Evolutionary conservation across 1,140 invertebrate genomes (phyloP).

Genomic region (Centruroides sculpturatus): DNA sequence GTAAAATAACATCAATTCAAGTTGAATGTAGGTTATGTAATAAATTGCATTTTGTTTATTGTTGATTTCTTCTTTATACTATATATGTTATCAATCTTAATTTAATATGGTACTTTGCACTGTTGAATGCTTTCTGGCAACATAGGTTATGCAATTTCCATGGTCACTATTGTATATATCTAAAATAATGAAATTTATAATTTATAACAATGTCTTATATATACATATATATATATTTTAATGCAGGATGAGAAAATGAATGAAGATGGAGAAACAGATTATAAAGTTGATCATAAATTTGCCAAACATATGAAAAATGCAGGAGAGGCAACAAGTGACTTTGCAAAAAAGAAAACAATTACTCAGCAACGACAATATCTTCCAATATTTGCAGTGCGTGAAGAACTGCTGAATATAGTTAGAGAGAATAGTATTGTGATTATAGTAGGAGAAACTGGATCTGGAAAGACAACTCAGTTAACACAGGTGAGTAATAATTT

Average conservation of each 20-base stretch:
- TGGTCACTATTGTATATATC: too few species aligned
- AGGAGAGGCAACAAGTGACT: constrained; percentile 63
- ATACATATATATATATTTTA: neutral
- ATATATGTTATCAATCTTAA: too few species aligned
- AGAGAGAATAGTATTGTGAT: constrained; percentile 90
- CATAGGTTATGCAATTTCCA: too few species aligned
- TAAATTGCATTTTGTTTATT: too few species aligned
- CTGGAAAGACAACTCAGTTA: constrained; percentile 97
- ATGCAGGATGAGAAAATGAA: constrained; percentile 32
- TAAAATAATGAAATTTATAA: too few species aligned
- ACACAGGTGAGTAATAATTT: constrained; percentile 47
- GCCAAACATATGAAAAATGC: constrained; percentile 76
- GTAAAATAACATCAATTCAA: too few species aligned
- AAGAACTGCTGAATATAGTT: constrained; percentile 84
- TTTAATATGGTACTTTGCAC: too few species aligned
- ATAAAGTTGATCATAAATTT: constrained; percentile 84
- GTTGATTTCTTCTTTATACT: too few species aligned
- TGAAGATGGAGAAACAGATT: constrained; percentile 52
- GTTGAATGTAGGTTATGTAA: too few species aligned
- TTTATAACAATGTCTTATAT: too few species aligned
- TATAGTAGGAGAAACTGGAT: constrained; percentile 96
- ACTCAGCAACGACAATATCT: constrained; percentile 78
- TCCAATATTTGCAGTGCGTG: constrained; percentile 89
- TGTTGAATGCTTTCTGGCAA: too few species aligned
- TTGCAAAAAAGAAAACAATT: constrained; percentile 74